Conservation (phyloP, 2,797 vertebrate genomes). For the Fringilla coelebs region DNA sequence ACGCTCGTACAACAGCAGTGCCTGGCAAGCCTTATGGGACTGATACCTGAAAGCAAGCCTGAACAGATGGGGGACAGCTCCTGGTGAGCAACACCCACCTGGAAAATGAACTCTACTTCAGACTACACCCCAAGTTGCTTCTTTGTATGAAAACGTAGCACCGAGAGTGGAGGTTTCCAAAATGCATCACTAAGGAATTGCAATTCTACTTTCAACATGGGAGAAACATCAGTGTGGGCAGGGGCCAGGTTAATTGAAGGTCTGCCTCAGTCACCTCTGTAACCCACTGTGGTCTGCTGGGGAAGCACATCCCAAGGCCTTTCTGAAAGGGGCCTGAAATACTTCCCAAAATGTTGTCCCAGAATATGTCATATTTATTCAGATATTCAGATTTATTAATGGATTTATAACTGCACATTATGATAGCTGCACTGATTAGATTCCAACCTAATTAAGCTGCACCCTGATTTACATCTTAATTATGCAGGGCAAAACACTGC, state of each 20-base stretch:
- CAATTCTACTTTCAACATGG: background rate
- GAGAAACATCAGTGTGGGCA: background rate
- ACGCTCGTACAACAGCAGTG: background rate
- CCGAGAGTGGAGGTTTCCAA: background rate
- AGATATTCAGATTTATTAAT: background rate
- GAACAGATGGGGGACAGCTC: background rate
- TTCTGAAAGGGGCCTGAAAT: background rate
- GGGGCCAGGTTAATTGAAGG: background rate
- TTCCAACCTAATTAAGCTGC: constrained; percentile 8
- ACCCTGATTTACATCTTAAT: background rate
- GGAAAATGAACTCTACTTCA: background rate
- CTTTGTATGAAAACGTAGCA: background rate
- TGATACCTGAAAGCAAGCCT: background rate
- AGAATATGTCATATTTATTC: background rate
- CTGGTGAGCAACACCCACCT: background rate
- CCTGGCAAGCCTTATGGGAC: background rate
- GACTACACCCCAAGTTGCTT: background rate
- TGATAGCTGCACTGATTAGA: constrained; percentile 5
- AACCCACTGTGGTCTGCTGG: background rate
- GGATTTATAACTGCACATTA: background rate
- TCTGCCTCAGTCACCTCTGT: background rate
- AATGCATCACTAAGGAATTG: background rate
- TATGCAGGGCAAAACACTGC: background rate
- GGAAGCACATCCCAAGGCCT: background rate
- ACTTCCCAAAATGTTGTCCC: background rate